Evolutionary conservation across 1,140 invertebrate species (phyloP), one percentile per base, ranked within the genome.

Genomic region (Dufourea novaeangliae): DNA sequence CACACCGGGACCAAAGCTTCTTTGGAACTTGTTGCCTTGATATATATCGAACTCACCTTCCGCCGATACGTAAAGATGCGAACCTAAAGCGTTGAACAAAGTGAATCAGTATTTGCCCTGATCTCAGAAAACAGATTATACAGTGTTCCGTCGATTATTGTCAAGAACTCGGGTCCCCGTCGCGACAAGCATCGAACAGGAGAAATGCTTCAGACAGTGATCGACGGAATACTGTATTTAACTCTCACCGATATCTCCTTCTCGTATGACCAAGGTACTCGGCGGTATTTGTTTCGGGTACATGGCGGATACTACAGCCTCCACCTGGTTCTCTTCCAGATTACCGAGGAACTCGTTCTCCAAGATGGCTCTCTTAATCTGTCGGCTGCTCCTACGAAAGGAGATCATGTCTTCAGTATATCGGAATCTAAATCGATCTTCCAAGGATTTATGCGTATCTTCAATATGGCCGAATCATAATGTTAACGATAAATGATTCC

Each of bases 311-410:
- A 98, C 96, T n/a, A 98, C 96, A 84, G 96, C 95, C 52, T 94
- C 92, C 46, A 97, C 93, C 89, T 98, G 96, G 54, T 95, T 95
- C 17, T 95, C 94, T 82, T 98, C 97, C 94, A 99, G 93, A 91
- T 99, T 98, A 86, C 96, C 96, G 79, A 99, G 94, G 91, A 99
- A 99, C 89, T 98, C 97, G 90, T 99, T 99, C 59, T 96, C 95
- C 88, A 96, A 94, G 63, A 99, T 95, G 0, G 96, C 96, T 37
- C 93, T 92, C 83, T 94, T 95, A 57, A 97, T 96, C 71, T 85
- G 88, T 44, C 81, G 66, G n/a, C 76, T 78, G 25, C 84, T 87
- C 68, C 90, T 91, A 10, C 12, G 34, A 27, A 11, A 6, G 1
- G 12, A 1, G 41, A 17, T 34, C 14, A 32, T 2, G 8, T 14